Conservation (phyloP, 2,113 vertebrate species). For the Oriolus oriolus region DNA sequence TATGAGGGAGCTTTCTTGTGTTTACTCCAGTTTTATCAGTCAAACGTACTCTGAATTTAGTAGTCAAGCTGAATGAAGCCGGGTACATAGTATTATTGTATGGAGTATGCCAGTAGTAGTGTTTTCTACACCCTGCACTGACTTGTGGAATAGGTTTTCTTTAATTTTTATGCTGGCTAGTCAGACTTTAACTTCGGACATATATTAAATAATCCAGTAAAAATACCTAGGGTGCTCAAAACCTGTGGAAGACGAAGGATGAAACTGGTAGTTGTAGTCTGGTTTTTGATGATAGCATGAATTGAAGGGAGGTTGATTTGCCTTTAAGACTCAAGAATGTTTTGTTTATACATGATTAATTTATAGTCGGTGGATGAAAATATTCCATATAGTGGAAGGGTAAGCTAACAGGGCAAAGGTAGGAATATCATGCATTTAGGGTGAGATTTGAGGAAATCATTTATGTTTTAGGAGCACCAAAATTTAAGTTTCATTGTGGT, state of each 20-base stretch:
- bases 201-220: not conserved
- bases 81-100: not conserved
- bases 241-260: not conserved
- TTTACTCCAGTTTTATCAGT: not conserved
- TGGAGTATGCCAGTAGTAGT: not conserved
- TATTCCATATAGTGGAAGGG: not conserved
- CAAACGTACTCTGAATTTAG: not conserved
- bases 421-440: not conserved
- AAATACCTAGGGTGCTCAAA: not conserved
- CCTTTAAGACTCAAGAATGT: not conserved
- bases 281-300: not conserved
- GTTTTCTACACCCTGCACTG: not conserved
- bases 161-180: not conserved
- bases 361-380: not conserved
- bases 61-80: not conserved
- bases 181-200: not conserved
- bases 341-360: not conserved
- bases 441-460: not conserved
- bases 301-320: not conserved
- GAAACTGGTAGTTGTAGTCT: not conserved
- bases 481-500: not conserved
- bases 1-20: not conserved
- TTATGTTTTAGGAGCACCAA: not conserved
- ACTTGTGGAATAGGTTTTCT: not conserved
- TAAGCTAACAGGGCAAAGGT: not conserved